Evolutionary conservation across 2,797 vertebrate species (phyloP), one percentile per base, ranked within the genome.

Genomic region (Tapera naevia): DNA sequence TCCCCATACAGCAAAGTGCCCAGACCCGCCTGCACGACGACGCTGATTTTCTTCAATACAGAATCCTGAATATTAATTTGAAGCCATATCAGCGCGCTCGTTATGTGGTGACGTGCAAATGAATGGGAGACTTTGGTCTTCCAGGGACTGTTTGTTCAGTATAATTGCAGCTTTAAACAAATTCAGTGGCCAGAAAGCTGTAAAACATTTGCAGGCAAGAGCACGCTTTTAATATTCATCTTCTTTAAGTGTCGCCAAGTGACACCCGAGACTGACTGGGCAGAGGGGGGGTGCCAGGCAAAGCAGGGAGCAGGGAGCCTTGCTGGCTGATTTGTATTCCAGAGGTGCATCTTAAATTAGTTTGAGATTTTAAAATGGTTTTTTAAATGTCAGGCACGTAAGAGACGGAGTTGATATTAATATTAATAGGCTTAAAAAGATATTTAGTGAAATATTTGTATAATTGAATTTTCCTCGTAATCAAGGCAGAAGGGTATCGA

Each of bases 361-460:
- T 97, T 94, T 51, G 94, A 97, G 97, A 91, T 97, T 96, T 97
- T 95, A 78, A 97, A 97, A 91, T 61, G 96, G 95, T 25, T 94
- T 97, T 98, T 98, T 97, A 96, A 97, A 98, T 98, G 97, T 97
- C 91, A 93, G 94, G 97, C 97, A 96, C 97, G 96, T 92, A 91
- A 88, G 94, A 97, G 96, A 96, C 88, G 30, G 97, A 89, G 94
- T 92, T 93, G 94, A 69, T 97, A 97, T 98, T 97, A 98, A 98
- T 98, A 98, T 98, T 97, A 97, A 98, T 98, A 92, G 95, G 85
- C 93, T 95, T 91, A 70, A 97, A 96, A 95, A 97, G 97, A 96
- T 98, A 97, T 96, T 98, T 98, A 97, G 97, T 89, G 97, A 97
- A 98, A 98, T 97, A 97, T 96, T 98, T 97, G 97, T 97, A 54